Evolutionary conservation across 2,113 vertebrate species (phyloP), one percentile per base, ranked within the genome.

Genomic region (Lonchura striata): DNA sequence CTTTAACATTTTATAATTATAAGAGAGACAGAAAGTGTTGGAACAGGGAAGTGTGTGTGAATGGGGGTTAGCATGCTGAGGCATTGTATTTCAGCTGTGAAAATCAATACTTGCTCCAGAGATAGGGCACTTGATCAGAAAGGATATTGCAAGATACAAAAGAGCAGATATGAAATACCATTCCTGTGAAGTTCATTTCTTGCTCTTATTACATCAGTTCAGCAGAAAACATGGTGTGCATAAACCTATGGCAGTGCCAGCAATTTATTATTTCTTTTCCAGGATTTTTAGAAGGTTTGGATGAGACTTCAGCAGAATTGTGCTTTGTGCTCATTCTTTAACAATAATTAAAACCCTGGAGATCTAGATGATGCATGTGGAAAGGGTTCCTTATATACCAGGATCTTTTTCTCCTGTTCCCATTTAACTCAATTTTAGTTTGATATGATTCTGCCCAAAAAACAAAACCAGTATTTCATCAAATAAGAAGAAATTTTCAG

Each of bases 41-140:
- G 72, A 88, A 96, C 91, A 76, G 74, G 72, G 15, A 93, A 85
- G 74, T 69, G 44, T 75, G 71, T 88, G 75, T 95, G 91, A 92
- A 86, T 69, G 72, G 88, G 59, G 68, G 50, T 79, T 88, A 91
- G 90, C 64, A 83, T 85, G 80, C 78, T 94, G 92, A 97, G 93
- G 64, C 76, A 93, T 93, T 97, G 74, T 97, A 96, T 93, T 97
- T 94, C 87, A 96, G 65, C 93, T 96, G 69, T 90, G 74, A 97
- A 97, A 97, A 97, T 97, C 97, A 98, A 96, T 97, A 96, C 77
- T 87, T 95, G 80, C 70, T 96, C 61, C 74, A 84, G 66, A 97
- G 96, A 97, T 96, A 97, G 88, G 89, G 74, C 95, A 95, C 93
- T 98, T 97, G 96, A 98, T 97, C 96, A 98, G 94, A 98, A 97